These are phyloP conservation scores for Agriopis aurantiaria DNA, from an alignment of 2,888 invertebrate genomes.

Conservation along the genomic window DNA sequence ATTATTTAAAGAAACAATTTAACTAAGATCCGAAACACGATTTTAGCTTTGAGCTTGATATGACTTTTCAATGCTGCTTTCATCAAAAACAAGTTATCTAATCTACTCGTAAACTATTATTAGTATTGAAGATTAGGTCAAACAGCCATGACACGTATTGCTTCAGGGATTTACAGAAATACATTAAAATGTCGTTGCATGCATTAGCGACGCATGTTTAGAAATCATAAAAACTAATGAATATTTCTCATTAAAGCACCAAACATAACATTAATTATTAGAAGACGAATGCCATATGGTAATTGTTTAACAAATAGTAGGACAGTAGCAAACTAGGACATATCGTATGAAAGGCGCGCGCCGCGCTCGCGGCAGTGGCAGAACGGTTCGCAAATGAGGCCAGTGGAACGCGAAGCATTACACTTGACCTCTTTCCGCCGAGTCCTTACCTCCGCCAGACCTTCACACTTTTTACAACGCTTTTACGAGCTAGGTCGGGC, in stretches of 20 bases:
- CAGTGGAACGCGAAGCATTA: constrained; percentile 84
- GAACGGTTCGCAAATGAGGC: constrained; percentile 79
- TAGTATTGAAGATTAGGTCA: constrained; percentile 17
- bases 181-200: constrained; percentile 23
- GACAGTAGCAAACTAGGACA: constrained; percentile 74
- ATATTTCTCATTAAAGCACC: constrained; percentile 23
- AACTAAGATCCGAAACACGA: not conserved
- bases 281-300: constrained; percentile 31
- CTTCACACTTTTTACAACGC: constrained; percentile 85
- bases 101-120: constrained; percentile 14
- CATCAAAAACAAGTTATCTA: constrained; percentile 16
- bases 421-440: constrained; percentile 85
- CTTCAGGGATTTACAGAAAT: constrained; percentile 21
- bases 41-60: not conserved
- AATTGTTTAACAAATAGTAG: constrained; percentile 49
- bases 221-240: constrained; percentile 12
- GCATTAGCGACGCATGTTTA: constrained; percentile 16
- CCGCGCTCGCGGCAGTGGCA: constrained; percentile 63
- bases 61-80: constrained; percentile 9
- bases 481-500: constrained; percentile 84
- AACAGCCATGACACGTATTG: constrained; percentile 21
- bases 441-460: constrained; percentile 86
- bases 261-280: constrained; percentile 16
- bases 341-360: constrained; percentile 76
- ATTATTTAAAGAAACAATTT: not conserved